Conservation (phyloP, 2,888 invertebrate genomes). For the Elaeidobius kamerunicus region DNA sequence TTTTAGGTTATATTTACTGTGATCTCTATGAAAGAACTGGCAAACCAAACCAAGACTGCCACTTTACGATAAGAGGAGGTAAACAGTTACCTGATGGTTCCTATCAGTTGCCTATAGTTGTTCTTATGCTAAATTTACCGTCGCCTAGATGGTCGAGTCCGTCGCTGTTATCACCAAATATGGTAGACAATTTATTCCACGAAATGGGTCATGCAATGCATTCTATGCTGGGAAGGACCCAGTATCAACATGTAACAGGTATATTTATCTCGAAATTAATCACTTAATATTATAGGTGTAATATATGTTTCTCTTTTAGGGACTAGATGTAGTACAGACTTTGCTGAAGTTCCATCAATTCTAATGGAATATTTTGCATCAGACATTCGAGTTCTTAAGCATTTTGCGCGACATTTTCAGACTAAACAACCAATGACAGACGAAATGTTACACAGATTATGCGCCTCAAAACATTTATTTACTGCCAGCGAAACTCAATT, state of each 20-base stretch:
- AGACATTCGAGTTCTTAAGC: constrained; percentile 78
- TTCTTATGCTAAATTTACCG: constrained; percentile 85
- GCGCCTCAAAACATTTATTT: constrained; percentile 83
- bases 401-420: constrained; percentile 88
- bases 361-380: constrained; percentile 97
- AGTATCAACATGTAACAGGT: constrained; percentile 95
- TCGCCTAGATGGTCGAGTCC: constrained; percentile 72
- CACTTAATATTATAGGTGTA: background rate
- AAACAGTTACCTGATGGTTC: constrained; percentile 70
- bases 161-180: constrained; percentile 75
- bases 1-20: constrained; percentile 79
- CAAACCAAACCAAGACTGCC: constrained; percentile 98
- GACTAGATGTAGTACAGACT: constrained; percentile 95
- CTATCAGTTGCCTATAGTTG: constrained; percentile 91
- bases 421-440: constrained; percentile 82
- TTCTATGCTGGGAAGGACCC: constrained; percentile 94
- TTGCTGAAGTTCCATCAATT: constrained; percentile 98
- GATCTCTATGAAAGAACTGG: constrained; percentile 89
- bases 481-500: constrained; percentile 82
- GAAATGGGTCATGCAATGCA: constrained; percentile 99
- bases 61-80: constrained; percentile 97
- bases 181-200: constrained; percentile 96
- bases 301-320: constrained; percentile 63
- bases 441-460: constrained; percentile 73
- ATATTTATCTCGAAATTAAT: too few species aligned